Base-by-base conservation (phyloP, 2,113 vertebrate genomes). In the Lepus americanus region DNA sequence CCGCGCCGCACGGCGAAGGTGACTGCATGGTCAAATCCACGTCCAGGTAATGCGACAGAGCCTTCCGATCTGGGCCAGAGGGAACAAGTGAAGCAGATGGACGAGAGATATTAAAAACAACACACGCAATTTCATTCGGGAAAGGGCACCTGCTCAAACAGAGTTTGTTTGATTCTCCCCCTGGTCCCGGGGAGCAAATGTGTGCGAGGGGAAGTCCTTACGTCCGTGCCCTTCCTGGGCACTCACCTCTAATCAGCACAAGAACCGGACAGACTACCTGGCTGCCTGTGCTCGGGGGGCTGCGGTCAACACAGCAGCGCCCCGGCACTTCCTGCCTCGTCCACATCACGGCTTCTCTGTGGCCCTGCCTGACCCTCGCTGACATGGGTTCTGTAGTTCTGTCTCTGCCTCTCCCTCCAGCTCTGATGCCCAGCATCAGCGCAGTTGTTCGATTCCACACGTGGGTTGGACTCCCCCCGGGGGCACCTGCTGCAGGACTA, bases 91-190 rank as follows among this genome's bases (percentile, higher is more conserved):
- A 94, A 96, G 90, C 97, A 97, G 94, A 94, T 97, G 96, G 96
- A 97, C 95, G 94, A 79, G 90, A 73, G 95, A 97, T 95, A 97
- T 94, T 96, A 95, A 97, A 96, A 96, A 92, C 55, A 96, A 94
- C 95, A 90, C 81, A 96, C 81, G 64, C 97, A 92, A 70, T 96
- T 97, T 86, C 95, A 81, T 66, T 89, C 2, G 94, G 97, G 94
- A 97, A 97, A 94, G 64, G 77, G 85, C 97, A 97, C 96, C 97
- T 97, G 97, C 96, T 97, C 96, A 97, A 97, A 97, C 95, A 97
- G 94, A 74, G 92, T 96, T 96, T 97, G 97, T 97, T 97, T 97
- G 96, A 94, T 84, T 96, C 92, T 96, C 84, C 61, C 92, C 49
- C 77, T 69, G 85, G 44, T 64, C 55, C 1, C 5, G 51, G 85